Percentiles rank a stretch among this genome's conserved stretches.
These are phyloP conservation scores for Cyanistes caeruleus DNA, from an alignment of 2,113 vertebrate genomes.

Conservation along the genomic window DNA sequence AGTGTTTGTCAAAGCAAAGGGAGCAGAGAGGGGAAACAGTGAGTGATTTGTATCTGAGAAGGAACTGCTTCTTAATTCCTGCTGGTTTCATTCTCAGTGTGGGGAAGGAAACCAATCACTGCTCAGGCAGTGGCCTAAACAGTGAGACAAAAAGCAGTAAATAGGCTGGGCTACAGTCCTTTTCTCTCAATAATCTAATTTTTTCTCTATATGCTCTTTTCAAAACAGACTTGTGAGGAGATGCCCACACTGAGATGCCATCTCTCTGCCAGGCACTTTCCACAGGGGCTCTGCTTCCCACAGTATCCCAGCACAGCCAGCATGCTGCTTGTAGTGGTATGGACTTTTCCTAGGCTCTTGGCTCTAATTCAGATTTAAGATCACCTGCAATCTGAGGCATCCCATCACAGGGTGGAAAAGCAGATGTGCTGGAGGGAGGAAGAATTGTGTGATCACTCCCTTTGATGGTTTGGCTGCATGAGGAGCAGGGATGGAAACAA, in stretches of 20 bases:
- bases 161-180: neutral
- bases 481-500: neutral
- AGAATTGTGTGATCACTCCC: neutral
- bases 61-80: neutral
- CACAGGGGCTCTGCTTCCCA: neutral
- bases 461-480: neutral
- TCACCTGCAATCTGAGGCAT: neutral
- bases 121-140: neutral
- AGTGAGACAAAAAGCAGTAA: neutral
- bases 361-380: neutral
- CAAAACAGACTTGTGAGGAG: neutral
- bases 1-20: neutral
- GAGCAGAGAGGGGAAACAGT: neutral
- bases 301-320: neutral
- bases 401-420: neutral
- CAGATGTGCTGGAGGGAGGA: neutral
- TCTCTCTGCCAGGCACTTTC: fast-evolving
- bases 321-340: fast-evolving
- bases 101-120: neutral
- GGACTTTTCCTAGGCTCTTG: neutral
- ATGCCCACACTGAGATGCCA: fast-evolving
- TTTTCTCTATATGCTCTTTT: neutral
- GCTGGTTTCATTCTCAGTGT: neutral
- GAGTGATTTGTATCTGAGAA: neutral
- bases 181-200: neutral